phyloP scores from a whole-genome alignment of 2,113 vertebrate species.

The rabbit (Oryctolagus cuniculus) region DNA sequence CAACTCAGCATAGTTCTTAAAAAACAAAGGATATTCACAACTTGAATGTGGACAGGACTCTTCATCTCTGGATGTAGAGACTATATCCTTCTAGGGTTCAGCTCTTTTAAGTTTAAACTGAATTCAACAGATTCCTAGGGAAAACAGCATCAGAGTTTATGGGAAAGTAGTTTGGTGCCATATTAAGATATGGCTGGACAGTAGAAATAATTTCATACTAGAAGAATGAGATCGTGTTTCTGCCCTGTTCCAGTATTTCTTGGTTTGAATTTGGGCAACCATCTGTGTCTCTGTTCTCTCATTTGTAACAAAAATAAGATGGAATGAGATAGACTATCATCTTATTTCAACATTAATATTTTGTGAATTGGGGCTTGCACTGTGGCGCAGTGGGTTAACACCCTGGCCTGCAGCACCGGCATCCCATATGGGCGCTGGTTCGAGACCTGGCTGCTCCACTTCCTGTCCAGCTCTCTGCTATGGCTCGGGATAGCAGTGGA shows the following conservation, averaged over 20 bases:
- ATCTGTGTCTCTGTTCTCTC: background rate
- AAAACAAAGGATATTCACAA: background rate
- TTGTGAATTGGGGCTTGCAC: background rate
- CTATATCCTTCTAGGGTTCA: background rate
- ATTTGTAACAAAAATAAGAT: background rate
- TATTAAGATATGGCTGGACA: background rate
- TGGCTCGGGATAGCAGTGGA: no score
- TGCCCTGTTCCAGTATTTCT: background rate
- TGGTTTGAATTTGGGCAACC: background rate
- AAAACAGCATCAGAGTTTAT: slow-evolving; percentile 8
- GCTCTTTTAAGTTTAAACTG: background rate
- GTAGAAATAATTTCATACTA: background rate
- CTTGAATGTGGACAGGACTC: background rate
- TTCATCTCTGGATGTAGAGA: background rate
- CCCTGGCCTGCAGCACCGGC: no score
- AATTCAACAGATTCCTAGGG: background rate
- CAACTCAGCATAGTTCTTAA: background rate
- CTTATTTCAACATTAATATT: background rate
- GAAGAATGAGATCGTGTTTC: background rate
- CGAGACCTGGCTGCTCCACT: no score
- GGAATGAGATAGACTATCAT: background rate
- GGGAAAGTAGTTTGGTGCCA: background rate
- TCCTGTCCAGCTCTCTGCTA: no score
- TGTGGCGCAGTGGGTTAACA: no score
- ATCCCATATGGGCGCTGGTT: no score